These are phyloP conservation scores for Drosophila quadrilineata DNA, from an alignment of 1,140 invertebrate species.

Conservation along the genomic window DNA sequence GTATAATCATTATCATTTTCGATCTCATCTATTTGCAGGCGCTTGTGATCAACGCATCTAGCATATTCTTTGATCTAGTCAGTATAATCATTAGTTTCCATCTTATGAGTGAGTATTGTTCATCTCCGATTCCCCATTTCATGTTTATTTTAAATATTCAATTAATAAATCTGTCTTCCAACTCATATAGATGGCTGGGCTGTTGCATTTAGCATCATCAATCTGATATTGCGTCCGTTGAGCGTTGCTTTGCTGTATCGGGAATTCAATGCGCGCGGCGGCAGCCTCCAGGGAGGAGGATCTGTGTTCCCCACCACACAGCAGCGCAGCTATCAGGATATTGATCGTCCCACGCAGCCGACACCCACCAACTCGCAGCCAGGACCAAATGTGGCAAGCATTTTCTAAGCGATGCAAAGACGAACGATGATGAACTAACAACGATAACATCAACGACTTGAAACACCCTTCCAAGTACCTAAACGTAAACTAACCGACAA, in stretches of 20 bases:
- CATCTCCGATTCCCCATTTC: neutral
- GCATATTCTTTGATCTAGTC: conserved; percentile 79
- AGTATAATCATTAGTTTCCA: conserved; percentile 67
- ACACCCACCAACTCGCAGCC: conserved; percentile 71
- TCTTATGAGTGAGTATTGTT: conserved; percentile 69
- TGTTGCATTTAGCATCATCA: conserved; percentile 72
- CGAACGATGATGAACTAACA: too few species aligned
- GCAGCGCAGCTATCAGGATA: conserved; percentile 80
- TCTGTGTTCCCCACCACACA: conserved; percentile 75
- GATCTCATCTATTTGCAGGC: conserved; percentile 71
- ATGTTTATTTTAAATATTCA: neutral
- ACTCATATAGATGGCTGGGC: conserved; percentile 68
- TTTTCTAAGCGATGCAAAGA: conserved; percentile 55
- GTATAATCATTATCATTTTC: conserved; percentile 5
- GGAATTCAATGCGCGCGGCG: conserved; percentile 74
- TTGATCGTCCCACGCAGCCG: conserved; percentile 74
- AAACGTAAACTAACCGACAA: neutral
- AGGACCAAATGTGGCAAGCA: conserved; percentile 75
- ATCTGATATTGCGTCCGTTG: conserved; percentile 67
- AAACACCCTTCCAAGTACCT: conserved; percentile 57
- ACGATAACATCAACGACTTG: too few species aligned
- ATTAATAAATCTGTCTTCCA: neutral
- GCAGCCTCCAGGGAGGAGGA: conserved; percentile 58
- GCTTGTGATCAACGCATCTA: conserved; percentile 72
- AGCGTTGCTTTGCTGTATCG: conserved; percentile 72